Conservation (phyloP, 2,888 invertebrate species). For the Drosophila paranaensis region DNA sequence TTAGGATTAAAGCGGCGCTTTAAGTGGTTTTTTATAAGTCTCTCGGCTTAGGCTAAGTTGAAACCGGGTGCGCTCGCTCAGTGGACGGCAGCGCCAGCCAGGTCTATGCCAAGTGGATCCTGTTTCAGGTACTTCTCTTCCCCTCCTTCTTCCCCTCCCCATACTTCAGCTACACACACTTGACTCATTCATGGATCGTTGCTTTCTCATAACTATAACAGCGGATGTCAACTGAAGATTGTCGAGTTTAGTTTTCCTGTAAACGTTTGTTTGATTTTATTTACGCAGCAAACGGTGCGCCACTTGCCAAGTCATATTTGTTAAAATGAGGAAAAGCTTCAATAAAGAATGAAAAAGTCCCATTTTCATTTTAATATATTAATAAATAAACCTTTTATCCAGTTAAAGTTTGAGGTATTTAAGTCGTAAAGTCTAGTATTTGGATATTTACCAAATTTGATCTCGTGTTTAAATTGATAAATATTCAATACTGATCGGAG, state of each 20-base stretch:
- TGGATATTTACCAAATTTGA: neutral
- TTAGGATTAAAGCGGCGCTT: conserved; percentile 75
- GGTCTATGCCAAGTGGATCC: conserved; percentile 51
- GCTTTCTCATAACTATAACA: conserved; percentile 28
- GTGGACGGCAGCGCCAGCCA: conserved; percentile 45
- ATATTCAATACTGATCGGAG: neutral
- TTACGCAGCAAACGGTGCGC: neutral
- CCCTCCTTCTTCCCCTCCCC: neutral
- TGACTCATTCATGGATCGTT: conserved; percentile 67
- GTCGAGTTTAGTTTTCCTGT: conserved; percentile 29
- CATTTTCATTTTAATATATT: too few species aligned
- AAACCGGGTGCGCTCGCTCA: conserved; percentile 42
- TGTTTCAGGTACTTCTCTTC: conserved; percentile 32
- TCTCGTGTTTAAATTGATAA: neutral
- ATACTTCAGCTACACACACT: conserved; percentile 31
- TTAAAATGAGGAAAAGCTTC: neutral
- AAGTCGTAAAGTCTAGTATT: too few species aligned
- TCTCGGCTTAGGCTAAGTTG: conserved; percentile 15
- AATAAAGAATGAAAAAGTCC: neutral
- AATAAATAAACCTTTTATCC: too few species aligned
- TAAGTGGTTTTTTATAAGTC: conserved; percentile 69
- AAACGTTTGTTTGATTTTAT: conserved; percentile 1
- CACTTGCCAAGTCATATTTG: neutral
- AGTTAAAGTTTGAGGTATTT: neutral
- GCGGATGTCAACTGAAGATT: conserved; percentile 33